A percentile compares a stretch with the other conserved stretches of the same genome.
Conservation (phyloP, 1,140 invertebrate genomes). For the Eulimnadia texana region DNA sequence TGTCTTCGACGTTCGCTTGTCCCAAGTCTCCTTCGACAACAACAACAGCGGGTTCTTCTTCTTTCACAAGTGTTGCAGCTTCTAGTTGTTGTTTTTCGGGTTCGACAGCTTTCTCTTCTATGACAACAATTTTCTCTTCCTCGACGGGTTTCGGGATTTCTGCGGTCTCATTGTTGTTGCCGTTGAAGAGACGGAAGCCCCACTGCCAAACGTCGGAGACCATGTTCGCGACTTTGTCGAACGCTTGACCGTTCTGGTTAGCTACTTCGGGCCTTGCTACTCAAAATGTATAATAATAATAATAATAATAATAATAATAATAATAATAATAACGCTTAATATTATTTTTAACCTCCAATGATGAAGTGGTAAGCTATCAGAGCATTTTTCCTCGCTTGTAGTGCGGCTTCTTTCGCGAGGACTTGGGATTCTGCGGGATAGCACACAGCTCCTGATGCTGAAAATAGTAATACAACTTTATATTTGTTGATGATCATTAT, state of each 20-base stretch:
- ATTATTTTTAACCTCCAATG: constrained; percentile 7
- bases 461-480: not conserved
- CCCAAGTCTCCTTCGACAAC: constrained; percentile 10
- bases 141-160: not conserved
- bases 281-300: not conserved
- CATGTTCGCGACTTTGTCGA: constrained; percentile 8
- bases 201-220: constrained; percentile 9
- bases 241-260: constrained; percentile 11
- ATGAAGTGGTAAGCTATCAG: constrained; percentile 13
- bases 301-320: constrained; percentile 1
- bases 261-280: not conserved
- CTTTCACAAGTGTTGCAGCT: not conserved
- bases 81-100: not conserved
- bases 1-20: constrained; percentile 11
- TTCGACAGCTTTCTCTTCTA: not conserved
- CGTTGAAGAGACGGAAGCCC: constrained; percentile 10
- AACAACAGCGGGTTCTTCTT: not conserved
- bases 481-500: too few relatives aligned
- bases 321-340: not conserved
- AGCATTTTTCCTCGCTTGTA: constrained; percentile 2
- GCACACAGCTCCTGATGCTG: constrained; percentile 2
- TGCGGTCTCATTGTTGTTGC: not conserved
- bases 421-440: constrained; percentile 7
- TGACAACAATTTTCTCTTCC: not conserved
- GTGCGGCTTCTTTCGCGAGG: not conserved